Conservation (phyloP, 2,888 invertebrate genomes). For the Conomelus anceps region DNA sequence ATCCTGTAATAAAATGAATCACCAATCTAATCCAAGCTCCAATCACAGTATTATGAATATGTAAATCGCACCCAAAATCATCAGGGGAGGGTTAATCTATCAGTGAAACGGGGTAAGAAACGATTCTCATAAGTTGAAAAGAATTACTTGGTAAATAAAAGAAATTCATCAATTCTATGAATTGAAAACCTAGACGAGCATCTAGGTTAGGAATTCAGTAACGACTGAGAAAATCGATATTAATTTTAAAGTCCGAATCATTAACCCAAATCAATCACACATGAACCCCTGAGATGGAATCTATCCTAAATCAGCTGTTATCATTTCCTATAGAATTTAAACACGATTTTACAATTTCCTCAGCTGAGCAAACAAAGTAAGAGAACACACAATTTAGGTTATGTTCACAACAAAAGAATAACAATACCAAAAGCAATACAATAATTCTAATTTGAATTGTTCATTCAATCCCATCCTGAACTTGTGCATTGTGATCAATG, state of each 20-base stretch:
- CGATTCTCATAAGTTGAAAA: no score
- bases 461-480: no score
- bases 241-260: background rate
- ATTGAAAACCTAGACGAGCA: background rate
- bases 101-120: no score
- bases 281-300: background rate
- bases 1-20: no score
- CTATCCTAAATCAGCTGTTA: background rate
- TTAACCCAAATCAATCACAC: background rate
- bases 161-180: no score
- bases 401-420: background rate
- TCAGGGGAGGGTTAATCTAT: no score
- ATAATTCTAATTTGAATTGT: background rate
- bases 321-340: no score
- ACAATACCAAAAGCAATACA: background rate
- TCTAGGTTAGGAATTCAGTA: background rate
- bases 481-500: background rate
- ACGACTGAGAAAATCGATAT: background rate
- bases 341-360: background rate
- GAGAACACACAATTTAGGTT: background rate
- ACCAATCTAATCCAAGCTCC: no score
- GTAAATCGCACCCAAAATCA: no score
- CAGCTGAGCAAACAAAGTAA: background rate
- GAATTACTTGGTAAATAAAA: no score
- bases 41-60: no score